Evolutionary conservation across 1,140 invertebrate species (phyloP), one percentile per base, ranked within the genome.

Genomic region (Drosophila lowei): DNA sequence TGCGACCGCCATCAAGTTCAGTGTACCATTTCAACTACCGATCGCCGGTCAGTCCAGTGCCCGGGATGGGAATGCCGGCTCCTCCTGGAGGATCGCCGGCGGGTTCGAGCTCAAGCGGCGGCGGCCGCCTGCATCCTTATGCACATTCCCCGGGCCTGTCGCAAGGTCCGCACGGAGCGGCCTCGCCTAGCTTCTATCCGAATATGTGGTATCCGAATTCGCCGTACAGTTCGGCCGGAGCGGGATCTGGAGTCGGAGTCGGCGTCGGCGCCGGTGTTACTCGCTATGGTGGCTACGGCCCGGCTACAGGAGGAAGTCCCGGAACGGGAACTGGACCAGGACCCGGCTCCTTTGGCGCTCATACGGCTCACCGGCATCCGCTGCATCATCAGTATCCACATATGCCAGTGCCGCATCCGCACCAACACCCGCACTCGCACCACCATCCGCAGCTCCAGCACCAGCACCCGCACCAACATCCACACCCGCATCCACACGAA

Each of bases 151-250:
- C 77, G 49, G 46, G 54, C 59, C 47, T 57, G 52, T 13, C 52
- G 30, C 30, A 30, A 2, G 48, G 70, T 53, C 41, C 43, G 21
- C 56, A 62, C n/a, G 48, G 48, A 6, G n/a, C 67, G 41, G 48
- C 63, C 11, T 13, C 34, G 46, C 49, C 73, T 2, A 38, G 57
- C 11, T 86, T 89, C 60, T 79, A 88, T 71, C 81, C 85, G 5
- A 90, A 90, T 41, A 90, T 90, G 89, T 90, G 89, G 89, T 88
- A 90, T 59, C 89, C 89, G 2, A 90, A 90, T 72, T 81, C 89
- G 4, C 72, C 89, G 0, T 88, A 89, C 38, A 73, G 88, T 15
- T 59, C 50, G 38, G 50, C 61, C 0, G 57, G 57, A 7, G 41
- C 48, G 0, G 44, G 47, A 13, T 61, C 41, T 34, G 63, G 48